Percentiles rank a stretch among this genome's conserved stretches.
Conservation (phyloP, 2,113 vertebrate genomes). For the Canis aureus region DNA sequence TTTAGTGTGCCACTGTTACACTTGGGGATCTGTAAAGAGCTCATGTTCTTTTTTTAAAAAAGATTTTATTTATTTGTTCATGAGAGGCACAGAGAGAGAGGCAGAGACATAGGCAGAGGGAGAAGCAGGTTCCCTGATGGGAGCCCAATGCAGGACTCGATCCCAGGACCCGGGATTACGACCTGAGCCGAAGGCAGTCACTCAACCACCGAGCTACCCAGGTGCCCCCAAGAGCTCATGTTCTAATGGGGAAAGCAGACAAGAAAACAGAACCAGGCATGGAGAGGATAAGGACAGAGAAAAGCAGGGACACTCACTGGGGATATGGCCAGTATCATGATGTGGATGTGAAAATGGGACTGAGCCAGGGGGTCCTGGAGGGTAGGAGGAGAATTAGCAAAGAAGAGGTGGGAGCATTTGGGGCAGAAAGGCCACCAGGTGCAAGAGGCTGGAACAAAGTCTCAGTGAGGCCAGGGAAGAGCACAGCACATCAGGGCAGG, state of each 20-base stretch:
- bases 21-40: neutral
- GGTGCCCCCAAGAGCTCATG: neutral
- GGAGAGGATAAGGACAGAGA: neutral
- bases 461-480: neutral
- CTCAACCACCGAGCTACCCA: too few species aligned
- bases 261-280: neutral
- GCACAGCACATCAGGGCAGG: accelerated
- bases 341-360: neutral
- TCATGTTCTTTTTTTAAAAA: neutral
- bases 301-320: neutral
- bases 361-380: accelerated
- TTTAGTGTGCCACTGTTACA: neutral
- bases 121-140: too few species aligned
- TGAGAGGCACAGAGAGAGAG: too few species aligned
- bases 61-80: too few species aligned
- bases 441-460: neutral
- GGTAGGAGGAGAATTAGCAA: neutral
- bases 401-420: neutral
- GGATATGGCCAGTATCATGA: neutral
- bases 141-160: too few species aligned
- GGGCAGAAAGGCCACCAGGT: neutral
- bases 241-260: neutral
- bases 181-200: too few species aligned
- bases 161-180: too few species aligned
- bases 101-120: too few species aligned